These are phyloP conservation scores for Drosophila novamexicana DNA, from an alignment of 1,140 invertebrate genomes.

Conservation along the genomic window DNA sequence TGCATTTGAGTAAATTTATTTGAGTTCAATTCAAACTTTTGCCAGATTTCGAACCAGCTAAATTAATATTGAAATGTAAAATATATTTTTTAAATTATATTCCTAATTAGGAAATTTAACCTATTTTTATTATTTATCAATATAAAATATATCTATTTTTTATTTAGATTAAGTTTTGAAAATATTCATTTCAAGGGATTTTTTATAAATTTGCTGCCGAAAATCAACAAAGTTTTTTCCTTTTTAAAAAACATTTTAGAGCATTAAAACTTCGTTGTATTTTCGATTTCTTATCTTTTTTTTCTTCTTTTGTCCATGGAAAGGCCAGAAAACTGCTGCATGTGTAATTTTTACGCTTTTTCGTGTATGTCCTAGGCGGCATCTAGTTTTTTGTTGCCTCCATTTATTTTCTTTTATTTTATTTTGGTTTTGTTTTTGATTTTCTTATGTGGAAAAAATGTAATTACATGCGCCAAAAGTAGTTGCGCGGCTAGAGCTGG, in stretches of 20 bases:
- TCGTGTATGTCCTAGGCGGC: constrained; percentile 42
- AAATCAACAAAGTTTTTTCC: not conserved
- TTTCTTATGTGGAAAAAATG: constrained; percentile 66
- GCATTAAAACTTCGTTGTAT: constrained; percentile 1
- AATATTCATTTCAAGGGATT: too few species aligned
- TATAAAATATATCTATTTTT: too few species aligned
- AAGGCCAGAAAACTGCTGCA: constrained; percentile 69
- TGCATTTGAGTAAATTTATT: too few species aligned
- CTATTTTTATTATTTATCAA: too few species aligned
- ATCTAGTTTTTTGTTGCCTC: constrained; percentile 37
- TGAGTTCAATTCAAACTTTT: too few species aligned
- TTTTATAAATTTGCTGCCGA: not conserved
- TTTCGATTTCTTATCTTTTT: not conserved
- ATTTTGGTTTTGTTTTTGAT: constrained; percentile 51
- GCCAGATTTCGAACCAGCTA: too few species aligned
- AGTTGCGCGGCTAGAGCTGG: constrained; percentile 42
- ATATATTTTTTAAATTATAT: too few species aligned
- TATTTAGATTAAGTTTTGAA: too few species aligned
- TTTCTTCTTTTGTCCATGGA: constrained; percentile 44
- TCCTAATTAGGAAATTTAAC: too few species aligned
- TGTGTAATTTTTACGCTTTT: constrained; percentile 77
- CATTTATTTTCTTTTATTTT: constrained; percentile 23
- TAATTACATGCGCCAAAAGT: constrained; percentile 81
- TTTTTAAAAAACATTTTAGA: not conserved
- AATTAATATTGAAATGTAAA: too few species aligned